phyloP scores from a whole-genome alignment of 2,797 vertebrate species.

The Carcharodon carcharias region DNA sequence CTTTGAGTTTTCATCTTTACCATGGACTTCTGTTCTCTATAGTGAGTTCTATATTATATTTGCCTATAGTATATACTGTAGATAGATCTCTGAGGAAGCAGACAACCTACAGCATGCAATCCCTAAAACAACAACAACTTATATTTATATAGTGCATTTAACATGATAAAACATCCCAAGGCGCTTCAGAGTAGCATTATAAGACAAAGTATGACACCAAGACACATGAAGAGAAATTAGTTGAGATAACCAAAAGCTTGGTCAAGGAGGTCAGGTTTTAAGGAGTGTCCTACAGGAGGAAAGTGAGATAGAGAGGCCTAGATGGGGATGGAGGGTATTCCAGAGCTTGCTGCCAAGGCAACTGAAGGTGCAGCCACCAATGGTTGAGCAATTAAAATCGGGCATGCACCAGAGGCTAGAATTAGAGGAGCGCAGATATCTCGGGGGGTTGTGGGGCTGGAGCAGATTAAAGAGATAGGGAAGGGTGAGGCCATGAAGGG shows the following conservation, averaged over 20 bases:
- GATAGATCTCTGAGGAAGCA: neutral
- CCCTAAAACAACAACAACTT: neutral
- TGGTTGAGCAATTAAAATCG: neutral
- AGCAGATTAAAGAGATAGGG: no score
- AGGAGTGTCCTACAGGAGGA: no score
- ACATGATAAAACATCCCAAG: neutral
- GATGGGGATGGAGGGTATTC: neutral
- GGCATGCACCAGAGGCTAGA: no score
- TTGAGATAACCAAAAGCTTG: neutral
- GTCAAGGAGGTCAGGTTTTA: no score
- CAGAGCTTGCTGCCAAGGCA: neutral
- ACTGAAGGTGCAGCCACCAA: neutral
- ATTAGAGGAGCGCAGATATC: no score
- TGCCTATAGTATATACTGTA: neutral
- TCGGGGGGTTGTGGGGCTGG: neutral
- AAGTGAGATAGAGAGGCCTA: neutral
- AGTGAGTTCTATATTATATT: neutral
- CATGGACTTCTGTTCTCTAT: neutral
- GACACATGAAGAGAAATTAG: neutral
- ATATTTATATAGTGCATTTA: neutral
- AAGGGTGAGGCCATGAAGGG: neutral
- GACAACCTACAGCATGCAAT: neutral
- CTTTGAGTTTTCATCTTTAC: neutral
- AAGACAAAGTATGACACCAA: neutral
- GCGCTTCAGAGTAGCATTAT: neutral